Percentiles rank a stretch among this genome's conserved stretches.
These are phyloP conservation scores for Chiroxiphia lanceolata DNA, from an alignment of 2,797 vertebrate genomes.

Conservation along the genomic window DNA sequence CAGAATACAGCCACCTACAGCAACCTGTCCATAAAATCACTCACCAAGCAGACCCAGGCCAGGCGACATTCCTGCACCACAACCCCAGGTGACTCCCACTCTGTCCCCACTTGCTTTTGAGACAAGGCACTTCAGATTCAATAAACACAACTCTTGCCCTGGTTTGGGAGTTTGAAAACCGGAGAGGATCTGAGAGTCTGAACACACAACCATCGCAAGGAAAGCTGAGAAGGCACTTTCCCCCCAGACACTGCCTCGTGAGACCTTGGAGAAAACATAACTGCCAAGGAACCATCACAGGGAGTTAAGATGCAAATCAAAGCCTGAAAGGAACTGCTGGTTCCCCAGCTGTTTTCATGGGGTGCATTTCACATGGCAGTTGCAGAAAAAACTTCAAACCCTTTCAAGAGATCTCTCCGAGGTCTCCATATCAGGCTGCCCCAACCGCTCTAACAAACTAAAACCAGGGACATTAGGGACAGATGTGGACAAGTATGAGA, in stretches of 20 bases:
- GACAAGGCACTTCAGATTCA: not conserved
- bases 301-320: not conserved
- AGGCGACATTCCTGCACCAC: not conserved
- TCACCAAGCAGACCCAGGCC: fast-evolving
- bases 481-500: not conserved
- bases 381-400: not conserved
- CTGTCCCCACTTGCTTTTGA: not conserved
- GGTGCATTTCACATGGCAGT: not conserved
- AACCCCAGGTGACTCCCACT: not conserved
- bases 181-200: not conserved
- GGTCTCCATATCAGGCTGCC: not conserved
- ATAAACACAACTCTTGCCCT: not conserved
- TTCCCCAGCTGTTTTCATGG: fast-evolving
- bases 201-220: not conserved
- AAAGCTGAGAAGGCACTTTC: not conserved
- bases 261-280: not conserved
- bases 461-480: not conserved
- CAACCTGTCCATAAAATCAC: not conserved
- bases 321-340: not conserved
- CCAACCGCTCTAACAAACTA: fast-evolving
- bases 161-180: not conserved
- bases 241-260: fast-evolving
- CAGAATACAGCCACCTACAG: not conserved
- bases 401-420: not conserved
- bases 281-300: not conserved